Base-by-base conservation (phyloP, 2,797 vertebrate species). In the Rhincodon typus region DNA sequence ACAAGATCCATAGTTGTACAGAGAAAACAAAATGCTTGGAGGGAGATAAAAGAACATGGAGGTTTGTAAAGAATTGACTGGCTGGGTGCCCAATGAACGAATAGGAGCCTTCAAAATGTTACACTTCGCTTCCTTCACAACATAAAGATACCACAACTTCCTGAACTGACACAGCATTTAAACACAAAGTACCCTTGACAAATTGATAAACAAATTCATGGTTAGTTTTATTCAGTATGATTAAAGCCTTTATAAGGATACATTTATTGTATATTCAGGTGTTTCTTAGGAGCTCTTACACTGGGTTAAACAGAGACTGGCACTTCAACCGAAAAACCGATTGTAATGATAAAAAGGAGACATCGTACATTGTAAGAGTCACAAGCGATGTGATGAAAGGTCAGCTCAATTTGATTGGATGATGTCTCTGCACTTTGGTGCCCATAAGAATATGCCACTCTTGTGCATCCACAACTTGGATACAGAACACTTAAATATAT, bases 11-110 rank as follows among this genome's bases (percentile, higher is more conserved):
- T 25, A 8, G 10, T 42, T 42, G 66, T n/a, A 46, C 5, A 42
- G n/a, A 67, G 7, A 93, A 95, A 77, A 95, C 70, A 94, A 72
- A 94, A 74, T 19, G 5, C 27, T 50, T 95, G 50, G 94, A 72
- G 23, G 46, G 70, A n/a, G 72, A 53, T 50, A 30, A 72, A 77
- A 95, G 46, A 95, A 94, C 23, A 72, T 69, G 38, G 67, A 72
- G 34, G 77, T 34, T 74, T 72, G 94, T 72, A 50, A 77, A 95
- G 69, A 94, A 57, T 34, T 74, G 46, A 95, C 27, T 95, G 70
- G 70, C 42, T 34, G 17, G 3, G 30, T 74, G 70, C 23, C 94
- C 46, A 3, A 94, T 25, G 19, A 74, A 77, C 30, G 53, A 95
- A 95, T 77, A 53, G 57, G 15, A 95, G 34, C 69, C 42, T 95